Evolutionary conservation across 2,113 vertebrate species (phyloP).

Genomic region (Nansenia antarctica): DNA sequence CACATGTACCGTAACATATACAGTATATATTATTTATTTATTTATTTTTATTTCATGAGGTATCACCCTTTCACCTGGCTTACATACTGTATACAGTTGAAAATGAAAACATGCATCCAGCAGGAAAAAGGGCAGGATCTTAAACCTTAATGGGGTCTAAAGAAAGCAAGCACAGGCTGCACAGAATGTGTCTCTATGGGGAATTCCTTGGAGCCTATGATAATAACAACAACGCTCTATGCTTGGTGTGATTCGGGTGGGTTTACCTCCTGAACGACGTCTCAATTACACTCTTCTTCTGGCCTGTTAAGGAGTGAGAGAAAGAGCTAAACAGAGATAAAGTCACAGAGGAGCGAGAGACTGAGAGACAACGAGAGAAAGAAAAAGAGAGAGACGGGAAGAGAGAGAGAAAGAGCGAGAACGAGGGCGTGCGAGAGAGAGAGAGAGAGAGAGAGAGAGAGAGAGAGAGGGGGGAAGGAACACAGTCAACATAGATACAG

Average conservation of each 20-base stretch:
- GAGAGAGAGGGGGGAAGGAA: not conserved
- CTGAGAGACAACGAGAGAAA: too few relatives aligned
- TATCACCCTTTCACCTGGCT: too few relatives aligned
- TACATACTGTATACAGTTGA: not conserved
- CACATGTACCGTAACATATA: too few relatives aligned
- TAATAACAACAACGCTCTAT: not conserved
- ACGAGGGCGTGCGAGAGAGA: too few relatives aligned
- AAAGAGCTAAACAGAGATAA: not conserved
- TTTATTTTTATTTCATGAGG: too few relatives aligned
- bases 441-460: too few relatives aligned
- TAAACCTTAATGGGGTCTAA: too few relatives aligned
- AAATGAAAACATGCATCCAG: not conserved
- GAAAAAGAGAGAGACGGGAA: too few relatives aligned
- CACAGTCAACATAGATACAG: not conserved
- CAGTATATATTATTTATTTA: too few relatives aligned
- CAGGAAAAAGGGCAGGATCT: too few relatives aligned
- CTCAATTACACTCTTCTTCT: conserved; percentile 59
- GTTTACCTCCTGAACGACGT: conserved; percentile 61
- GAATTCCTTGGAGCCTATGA: not conserved
- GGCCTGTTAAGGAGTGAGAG: conserved; percentile 54
- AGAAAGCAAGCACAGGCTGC: too few relatives aligned
- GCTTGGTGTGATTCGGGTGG: not conserved
- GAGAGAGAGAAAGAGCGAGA: too few relatives aligned
- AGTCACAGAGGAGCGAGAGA: not conserved
- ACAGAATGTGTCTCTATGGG: not conserved